These are phyloP conservation scores for Mus spicilegus DNA, from an alignment of 2,113 vertebrate species.

Conservation along the genomic window DNA sequence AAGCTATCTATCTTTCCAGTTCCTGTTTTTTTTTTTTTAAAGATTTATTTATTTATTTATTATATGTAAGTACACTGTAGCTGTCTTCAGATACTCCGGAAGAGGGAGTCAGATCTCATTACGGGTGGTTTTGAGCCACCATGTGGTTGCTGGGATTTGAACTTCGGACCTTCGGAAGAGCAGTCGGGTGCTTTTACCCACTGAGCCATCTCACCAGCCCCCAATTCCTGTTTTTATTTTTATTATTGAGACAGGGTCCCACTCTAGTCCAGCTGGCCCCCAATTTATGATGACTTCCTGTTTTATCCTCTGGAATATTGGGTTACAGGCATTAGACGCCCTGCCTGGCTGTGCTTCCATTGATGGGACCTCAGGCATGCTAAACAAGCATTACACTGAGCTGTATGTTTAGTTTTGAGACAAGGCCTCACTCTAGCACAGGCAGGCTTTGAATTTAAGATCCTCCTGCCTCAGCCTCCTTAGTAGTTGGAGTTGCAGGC, in stretches of 20 bases:
- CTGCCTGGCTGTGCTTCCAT: background rate
- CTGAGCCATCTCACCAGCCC: background rate
- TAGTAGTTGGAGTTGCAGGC: background rate
- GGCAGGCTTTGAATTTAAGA: background rate
- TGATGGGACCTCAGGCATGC: background rate
- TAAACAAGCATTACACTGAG: background rate
- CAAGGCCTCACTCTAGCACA: no score
- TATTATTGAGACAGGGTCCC: background rate
- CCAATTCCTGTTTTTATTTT: background rate
- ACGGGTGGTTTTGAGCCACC: no score
- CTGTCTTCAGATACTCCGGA: no score
- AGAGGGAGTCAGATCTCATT: no score
- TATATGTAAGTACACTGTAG: no score
- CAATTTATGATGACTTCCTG: background rate
- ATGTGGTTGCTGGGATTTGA: no score
- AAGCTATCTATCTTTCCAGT: background rate
- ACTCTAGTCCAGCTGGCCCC: background rate
- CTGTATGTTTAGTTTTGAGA: background rate
- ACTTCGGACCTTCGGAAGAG: background rate
- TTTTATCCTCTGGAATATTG: background rate
- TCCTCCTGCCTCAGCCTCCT: background rate
- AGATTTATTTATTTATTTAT: no score
- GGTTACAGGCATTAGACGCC: background rate
- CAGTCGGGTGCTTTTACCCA: background rate
- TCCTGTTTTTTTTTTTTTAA: background rate